phyloP scores from a whole-genome alignment of 2,113 vertebrate genomes.

The Phalacrocorax carbo region DNA sequence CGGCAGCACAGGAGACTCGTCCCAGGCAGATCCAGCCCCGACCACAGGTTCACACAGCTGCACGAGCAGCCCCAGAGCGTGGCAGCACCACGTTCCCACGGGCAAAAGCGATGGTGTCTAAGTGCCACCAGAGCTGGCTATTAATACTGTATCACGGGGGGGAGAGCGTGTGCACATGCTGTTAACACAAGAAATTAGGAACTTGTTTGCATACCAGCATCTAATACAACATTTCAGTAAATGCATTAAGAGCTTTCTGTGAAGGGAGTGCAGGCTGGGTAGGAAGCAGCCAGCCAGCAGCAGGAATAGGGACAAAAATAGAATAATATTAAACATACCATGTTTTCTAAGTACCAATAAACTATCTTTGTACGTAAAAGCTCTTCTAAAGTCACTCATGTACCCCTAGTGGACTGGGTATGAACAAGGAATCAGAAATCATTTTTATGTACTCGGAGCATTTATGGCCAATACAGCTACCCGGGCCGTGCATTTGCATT shows the following conservation, averaged over 20 bases:
- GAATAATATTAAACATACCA: background rate
- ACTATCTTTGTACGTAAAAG: background rate
- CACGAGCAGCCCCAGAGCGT: background rate
- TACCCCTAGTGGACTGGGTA: background rate
- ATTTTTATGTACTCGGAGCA: background rate
- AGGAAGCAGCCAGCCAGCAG: background rate
- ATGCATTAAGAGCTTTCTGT: background rate
- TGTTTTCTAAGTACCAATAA: background rate
- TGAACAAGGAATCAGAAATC: background rate
- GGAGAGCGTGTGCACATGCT: fast-evolving
- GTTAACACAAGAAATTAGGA: background rate
- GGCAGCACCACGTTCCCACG: fast-evolving
- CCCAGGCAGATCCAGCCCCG: background rate
- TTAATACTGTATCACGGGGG: too few species aligned
- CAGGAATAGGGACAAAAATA: background rate
- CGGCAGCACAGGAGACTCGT: too few species aligned
- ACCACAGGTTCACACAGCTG: background rate
- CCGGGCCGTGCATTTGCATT: background rate
- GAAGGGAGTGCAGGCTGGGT: background rate
- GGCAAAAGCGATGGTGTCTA: fast-evolving
- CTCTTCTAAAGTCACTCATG: background rate
- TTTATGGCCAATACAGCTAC: background rate
- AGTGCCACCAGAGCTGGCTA: background rate
- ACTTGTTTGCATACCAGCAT: background rate
- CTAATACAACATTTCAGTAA: background rate